These are phyloP conservation scores for Epirrhoe alternata DNA, from an alignment of 2,888 invertebrate genomes.

Conservation along the genomic window DNA sequence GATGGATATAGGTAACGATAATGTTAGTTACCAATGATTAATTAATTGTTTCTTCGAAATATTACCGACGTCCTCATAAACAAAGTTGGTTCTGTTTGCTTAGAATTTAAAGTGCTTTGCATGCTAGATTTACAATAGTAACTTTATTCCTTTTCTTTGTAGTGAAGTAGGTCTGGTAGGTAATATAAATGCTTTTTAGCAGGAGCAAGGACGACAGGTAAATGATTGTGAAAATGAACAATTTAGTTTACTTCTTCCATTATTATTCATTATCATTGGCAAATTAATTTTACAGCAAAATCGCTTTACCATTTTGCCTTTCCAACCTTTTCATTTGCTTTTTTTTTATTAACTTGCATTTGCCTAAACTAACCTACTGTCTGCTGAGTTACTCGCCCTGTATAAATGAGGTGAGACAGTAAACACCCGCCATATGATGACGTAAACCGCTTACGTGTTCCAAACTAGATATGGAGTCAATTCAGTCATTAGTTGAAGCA, in stretches of 20 bases:
- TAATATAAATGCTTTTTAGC: neutral
- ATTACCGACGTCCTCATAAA: conserved; percentile 20
- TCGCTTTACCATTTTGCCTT: too few species aligned
- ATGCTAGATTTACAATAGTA: conserved; percentile 3
- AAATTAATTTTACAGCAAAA: too few species aligned
- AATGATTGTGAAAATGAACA: neutral
- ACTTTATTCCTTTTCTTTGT: neutral
- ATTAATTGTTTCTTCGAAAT: conserved; percentile 27
- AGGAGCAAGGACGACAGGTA: too few species aligned
- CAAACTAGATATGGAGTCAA: conserved; percentile 49
- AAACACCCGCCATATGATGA: conserved; percentile 50
- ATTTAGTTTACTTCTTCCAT: neutral
- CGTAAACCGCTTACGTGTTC: conserved; percentile 50
- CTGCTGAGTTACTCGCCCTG: conserved; percentile 5
- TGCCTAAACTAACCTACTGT: neutral
- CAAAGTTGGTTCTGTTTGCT: conserved; percentile 9
- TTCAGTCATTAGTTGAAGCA: conserved; percentile 25
- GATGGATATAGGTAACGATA: conserved; percentile 39
- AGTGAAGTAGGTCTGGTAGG: neutral
- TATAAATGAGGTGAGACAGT: conserved; percentile 42
- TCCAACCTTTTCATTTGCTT: too few species aligned
- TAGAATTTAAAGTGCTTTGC: conserved; percentile 25
- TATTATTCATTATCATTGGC: neutral
- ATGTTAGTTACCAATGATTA: too few species aligned
- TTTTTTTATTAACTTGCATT: too few species aligned